phyloP scores from a whole-genome alignment of 2,888 invertebrate genomes.

The Nebria brevicollis region DNA sequence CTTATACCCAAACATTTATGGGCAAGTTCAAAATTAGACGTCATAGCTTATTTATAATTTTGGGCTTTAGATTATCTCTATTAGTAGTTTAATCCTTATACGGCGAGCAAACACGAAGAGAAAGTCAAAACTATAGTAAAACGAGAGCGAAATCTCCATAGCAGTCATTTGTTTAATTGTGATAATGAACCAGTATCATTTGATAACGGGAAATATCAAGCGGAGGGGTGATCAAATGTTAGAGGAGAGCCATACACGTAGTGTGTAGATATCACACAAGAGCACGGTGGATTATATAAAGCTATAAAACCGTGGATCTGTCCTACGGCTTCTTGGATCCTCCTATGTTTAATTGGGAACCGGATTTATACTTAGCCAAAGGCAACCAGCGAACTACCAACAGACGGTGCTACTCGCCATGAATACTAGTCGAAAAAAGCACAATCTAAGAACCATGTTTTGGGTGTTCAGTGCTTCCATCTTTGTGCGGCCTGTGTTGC shows the following conservation, averaged over 20 bases:
- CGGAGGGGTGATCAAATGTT: too few relatives aligned
- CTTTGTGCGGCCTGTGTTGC: conserved; percentile 36
- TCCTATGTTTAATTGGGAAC: conserved; percentile 44
- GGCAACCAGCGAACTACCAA: neutral
- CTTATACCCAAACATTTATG: neutral
- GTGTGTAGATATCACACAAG: conserved; percentile 23
- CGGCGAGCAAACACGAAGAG: neutral
- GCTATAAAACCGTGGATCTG: conserved; percentile 41
- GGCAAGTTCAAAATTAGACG: neutral
- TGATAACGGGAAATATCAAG: conserved; percentile 54
- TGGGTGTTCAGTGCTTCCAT: conserved; percentile 30
- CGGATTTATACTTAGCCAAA: conserved; percentile 44
- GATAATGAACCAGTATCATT: conserved; percentile 63
- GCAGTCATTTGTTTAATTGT: conserved; percentile 61
- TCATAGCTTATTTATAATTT: neutral
- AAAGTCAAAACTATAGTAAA: neutral
- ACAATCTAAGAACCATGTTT: conserved; percentile 31
- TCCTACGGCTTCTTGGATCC: conserved; percentile 43
- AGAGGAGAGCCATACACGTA: conserved; percentile 1
- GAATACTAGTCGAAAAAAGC: neutral
- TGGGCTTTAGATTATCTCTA: neutral
- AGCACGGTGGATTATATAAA: conserved; percentile 34
- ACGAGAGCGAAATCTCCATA: conserved; percentile 52
- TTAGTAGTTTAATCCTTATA: neutral
- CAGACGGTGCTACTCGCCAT: conserved; percentile 15